A percentile compares a stretch with the other conserved stretches of the same genome.
Conservation (phyloP, 2,113 vertebrate species). For the Nyctibius bracteatus region DNA sequence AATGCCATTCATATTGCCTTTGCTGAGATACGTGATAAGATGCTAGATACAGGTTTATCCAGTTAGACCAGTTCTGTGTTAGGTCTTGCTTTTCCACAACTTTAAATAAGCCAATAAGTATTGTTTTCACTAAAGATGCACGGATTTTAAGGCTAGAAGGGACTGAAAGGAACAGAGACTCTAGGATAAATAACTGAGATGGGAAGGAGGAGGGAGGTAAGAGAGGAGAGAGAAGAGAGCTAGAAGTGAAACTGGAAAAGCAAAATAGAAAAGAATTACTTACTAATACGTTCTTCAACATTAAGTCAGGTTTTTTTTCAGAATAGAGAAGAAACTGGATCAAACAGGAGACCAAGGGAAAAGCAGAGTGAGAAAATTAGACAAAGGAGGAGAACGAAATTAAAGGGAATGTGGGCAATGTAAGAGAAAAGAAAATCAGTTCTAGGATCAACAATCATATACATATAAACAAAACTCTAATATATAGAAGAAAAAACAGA, state of each 20-base stretch:
- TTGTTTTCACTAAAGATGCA: background rate
- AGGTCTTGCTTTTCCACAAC: background rate
- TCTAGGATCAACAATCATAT: background rate
- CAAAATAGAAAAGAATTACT: background rate
- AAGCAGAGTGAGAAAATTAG: background rate
- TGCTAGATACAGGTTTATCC: background rate
- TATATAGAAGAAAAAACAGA: background rate
- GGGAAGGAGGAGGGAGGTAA: background rate
- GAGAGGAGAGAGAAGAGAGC: background rate
- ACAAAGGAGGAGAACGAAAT: background rate
- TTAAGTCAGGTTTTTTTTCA: background rate
- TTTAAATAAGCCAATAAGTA: background rate
- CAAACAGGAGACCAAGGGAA: background rate
- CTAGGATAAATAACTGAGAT: background rate
- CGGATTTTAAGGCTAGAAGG: background rate
- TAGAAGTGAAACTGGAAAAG: background rate
- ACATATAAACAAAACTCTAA: background rate
- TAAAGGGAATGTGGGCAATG: background rate
- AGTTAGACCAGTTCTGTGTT: background rate
- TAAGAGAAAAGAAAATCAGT: background rate
- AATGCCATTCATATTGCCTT: background rate
- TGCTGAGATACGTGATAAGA: rapidly evolving
- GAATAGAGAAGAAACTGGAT: background rate
- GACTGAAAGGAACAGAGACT: background rate
- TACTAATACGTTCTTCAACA: background rate